These are phyloP conservation scores for Panagrolaimus sp. DNA, from an alignment of 1,140 invertebrate species.

Conservation along the genomic window DNA sequence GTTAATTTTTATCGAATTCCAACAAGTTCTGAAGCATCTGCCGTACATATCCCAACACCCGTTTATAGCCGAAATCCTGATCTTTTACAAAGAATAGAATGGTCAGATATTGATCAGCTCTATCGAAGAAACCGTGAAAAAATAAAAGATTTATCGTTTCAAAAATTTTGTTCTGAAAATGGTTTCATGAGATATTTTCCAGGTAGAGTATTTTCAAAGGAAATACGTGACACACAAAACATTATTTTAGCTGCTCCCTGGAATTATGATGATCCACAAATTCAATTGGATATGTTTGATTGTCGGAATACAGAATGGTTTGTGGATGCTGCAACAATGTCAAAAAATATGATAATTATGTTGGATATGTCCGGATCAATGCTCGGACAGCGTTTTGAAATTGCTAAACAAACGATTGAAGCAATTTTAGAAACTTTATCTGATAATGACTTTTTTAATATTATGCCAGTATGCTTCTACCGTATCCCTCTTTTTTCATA, in stretches of 20 bases:
- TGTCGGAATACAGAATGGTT: slow-evolving; percentile 64
- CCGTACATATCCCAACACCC: slow-evolving; percentile 57
- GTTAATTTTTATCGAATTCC: slow-evolving; percentile 55
- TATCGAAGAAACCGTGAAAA: slow-evolving; percentile 55
- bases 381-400: slow-evolving; percentile 83
- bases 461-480: slow-evolving; percentile 65
- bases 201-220: slow-evolving; percentile 22
- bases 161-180: slow-evolving; percentile 56
- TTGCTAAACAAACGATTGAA: slow-evolving; percentile 82
- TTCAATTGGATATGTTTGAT: slow-evolving; percentile 55
- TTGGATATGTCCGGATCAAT: slow-evolving; percentile 94
- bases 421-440: slow-evolving; percentile 85
- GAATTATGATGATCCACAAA: slow-evolving; percentile 48
- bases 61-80: slow-evolving; percentile 58
- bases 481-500: no score
- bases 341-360: slow-evolving; percentile 92
- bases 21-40: slow-evolving; percentile 54
- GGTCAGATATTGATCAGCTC: slow-evolving; percentile 58
- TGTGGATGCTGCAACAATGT: slow-evolving; percentile 90
- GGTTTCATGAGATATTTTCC: slow-evolving; percentile 59
- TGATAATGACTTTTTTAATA: slow-evolving; percentile 93
- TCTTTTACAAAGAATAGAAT: slow-evolving; percentile 51
- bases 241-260: slow-evolving; percentile 49
- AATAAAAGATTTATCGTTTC: slow-evolving; percentile 56
- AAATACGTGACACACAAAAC: slow-evolving; percentile 17